Evolutionary conservation across 2,113 vertebrate genomes (phyloP).

Genomic region (Gnathonemus longibarbis): DNA sequence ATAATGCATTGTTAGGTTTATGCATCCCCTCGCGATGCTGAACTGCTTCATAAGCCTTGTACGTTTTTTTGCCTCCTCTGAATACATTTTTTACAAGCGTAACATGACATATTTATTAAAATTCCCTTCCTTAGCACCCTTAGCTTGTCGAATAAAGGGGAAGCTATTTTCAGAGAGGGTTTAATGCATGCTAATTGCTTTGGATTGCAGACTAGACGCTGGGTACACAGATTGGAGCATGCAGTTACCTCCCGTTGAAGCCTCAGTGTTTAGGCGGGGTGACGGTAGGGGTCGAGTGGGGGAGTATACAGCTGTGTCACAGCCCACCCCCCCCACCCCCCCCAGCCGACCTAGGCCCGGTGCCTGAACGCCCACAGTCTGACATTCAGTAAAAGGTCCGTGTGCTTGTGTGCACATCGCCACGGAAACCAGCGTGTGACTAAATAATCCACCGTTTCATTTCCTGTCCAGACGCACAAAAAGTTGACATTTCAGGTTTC

Average conservation of each 20-base stretch:
- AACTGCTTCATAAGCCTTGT: neutral
- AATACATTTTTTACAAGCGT: slow-evolving; percentile 15
- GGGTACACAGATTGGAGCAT: neutral
- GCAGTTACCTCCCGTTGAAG: neutral
- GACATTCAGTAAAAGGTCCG: slow-evolving; percentile 13
- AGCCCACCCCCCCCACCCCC: neutral
- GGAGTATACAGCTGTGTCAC: neutral
- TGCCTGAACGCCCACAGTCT: neutral
- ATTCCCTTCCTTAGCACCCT: neutral
- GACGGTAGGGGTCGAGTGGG: neutral
- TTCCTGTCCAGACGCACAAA: neutral
- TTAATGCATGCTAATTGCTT: slow-evolving; percentile 10
- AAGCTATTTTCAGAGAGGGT: slow-evolving; percentile 14
- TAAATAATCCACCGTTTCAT: neutral
- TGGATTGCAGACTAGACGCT: slow-evolving; percentile 5
- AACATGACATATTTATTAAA: slow-evolving; percentile 23
- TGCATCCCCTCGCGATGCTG: neutral
- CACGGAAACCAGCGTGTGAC: neutral
- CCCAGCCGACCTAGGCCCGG: neutral
- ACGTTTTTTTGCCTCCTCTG: neutral
- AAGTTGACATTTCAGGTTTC: neutral
- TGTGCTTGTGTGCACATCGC: neutral
- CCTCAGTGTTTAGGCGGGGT: neutral
- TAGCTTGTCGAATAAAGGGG: neutral
- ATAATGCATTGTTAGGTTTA: neutral